These are phyloP conservation scores for Macropis europaea DNA, from an alignment of 2,888 invertebrate species.

Conservation along the genomic window DNA sequence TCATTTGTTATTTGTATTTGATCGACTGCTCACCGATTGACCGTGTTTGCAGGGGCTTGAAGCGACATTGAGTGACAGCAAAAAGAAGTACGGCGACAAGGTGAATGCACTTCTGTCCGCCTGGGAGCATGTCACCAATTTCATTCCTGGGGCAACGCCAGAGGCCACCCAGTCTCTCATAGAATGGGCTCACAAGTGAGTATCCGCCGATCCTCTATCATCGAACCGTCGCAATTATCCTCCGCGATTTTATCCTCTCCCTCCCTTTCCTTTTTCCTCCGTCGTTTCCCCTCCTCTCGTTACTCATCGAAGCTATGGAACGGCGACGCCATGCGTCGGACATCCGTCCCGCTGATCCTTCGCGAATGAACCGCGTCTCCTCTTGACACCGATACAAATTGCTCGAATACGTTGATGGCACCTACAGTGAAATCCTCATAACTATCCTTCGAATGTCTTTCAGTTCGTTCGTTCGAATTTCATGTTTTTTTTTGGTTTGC, in stretches of 20 bases:
- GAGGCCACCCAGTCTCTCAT: slow-evolving; percentile 78
- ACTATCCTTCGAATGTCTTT: no score
- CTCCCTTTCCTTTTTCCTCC: neutral
- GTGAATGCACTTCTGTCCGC: slow-evolving; percentile 80
- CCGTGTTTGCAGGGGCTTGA: slow-evolving; percentile 78
- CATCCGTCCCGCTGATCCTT: neutral
- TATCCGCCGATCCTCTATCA: slow-evolving; percentile 31
- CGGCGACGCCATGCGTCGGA: neutral
- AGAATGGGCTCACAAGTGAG: slow-evolving; percentile 80
- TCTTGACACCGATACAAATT: no score
- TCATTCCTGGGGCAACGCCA: slow-evolving; percentile 76
- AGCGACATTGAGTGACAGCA: slow-evolving; percentile 80
- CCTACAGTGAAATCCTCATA: no score
- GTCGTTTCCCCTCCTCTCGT: neutral
- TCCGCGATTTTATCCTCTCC: slow-evolving; percentile 5
- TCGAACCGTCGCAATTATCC: slow-evolving; percentile 24
- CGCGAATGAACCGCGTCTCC: neutral
- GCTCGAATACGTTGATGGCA: no score
- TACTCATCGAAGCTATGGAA: neutral
- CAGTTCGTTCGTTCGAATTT: no score
- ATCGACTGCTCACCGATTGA: slow-evolving; percentile 41
- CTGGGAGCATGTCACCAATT: slow-evolving; percentile 80
- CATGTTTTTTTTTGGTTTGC: no score
- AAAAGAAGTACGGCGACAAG: slow-evolving; percentile 80
- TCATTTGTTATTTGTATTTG: slow-evolving; percentile 41